Percentiles rank a stretch among this genome's conserved stretches.
Evolutionary conservation across 1,140 invertebrate species (phyloP).

Genomic region (Eueides isabella): DNA sequence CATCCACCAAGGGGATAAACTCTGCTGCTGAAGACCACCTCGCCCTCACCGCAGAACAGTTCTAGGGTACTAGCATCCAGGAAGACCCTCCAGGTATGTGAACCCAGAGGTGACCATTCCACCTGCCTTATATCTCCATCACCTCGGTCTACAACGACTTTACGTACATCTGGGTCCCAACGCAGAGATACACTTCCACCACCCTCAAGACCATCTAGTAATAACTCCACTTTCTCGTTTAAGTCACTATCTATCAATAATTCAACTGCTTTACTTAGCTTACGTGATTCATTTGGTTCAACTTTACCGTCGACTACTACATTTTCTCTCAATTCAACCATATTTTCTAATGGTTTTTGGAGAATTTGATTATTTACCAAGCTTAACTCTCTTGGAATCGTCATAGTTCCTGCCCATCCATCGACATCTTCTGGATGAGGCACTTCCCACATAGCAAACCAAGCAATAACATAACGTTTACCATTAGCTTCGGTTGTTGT

Average conservation of each 20-base stretch:
- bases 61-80: conserved; percentile 71
- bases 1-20: conserved; percentile 65
- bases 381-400: conserved; percentile 65
- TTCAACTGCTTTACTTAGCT: conserved; percentile 61
- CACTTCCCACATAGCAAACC: conserved; percentile 78
- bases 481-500: conserved; percentile 68
- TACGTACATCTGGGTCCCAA: conserved; percentile 58
- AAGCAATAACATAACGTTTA: conserved; percentile 64
- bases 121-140: conserved; percentile 63
- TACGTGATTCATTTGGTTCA: conserved; percentile 36
- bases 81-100: conserved; percentile 60
- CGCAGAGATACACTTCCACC: conserved; percentile 55
- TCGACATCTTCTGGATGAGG: conserved; percentile 64
- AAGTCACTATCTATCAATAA: conserved; percentile 58
- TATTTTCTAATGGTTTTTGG: conserved; percentile 62
- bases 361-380: conserved; percentile 58
- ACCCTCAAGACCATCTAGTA: conserved; percentile 57
- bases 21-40: conserved; percentile 70
- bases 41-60: conserved; percentile 75
- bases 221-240: conserved; percentile 55
- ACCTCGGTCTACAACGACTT: conserved; percentile 62
- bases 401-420: conserved; percentile 74
- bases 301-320: conserved; percentile 44
- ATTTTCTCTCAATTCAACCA: conserved; percentile 52
- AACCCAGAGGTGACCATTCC: conserved; percentile 59